Conservation (phyloP, 2,113 vertebrate species). For the Turdus rufiventris region DNA sequence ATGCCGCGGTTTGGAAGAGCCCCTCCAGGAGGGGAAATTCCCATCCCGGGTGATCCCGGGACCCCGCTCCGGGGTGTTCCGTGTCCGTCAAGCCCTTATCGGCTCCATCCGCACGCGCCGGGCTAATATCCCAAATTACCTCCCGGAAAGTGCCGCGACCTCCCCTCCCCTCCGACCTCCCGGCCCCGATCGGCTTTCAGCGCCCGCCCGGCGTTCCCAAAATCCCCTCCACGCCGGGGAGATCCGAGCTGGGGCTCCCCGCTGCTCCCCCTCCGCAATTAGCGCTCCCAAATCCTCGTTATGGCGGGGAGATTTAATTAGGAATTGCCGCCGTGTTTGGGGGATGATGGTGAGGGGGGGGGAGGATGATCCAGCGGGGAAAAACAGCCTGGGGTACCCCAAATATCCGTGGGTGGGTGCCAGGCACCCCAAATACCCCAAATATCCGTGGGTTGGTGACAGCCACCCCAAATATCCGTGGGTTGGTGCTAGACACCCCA, state of each 20-base stretch:
- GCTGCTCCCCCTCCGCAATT: background rate
- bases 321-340: fast-evolving
- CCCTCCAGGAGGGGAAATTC: fast-evolving
- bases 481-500: too few relatives aligned
- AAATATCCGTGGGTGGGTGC: too few relatives aligned
- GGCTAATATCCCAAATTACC: conserved; percentile 30
- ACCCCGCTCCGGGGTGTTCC: background rate
- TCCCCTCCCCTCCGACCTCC: background rate
- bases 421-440: too few relatives aligned
- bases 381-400: background rate
- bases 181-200: background rate
- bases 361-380: background rate
- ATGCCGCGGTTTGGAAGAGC: background rate
- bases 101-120: conserved; percentile 21
- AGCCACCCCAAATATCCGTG: too few relatives aligned
- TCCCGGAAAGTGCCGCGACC: conserved; percentile 35
- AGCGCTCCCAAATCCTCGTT: fast-evolving
- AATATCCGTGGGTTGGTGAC: too few relatives aligned
- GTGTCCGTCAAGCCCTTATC: background rate
- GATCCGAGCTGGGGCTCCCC: fast-evolving
- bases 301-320: fast-evolving
- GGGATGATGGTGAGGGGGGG: background rate
- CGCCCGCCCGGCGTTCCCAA: background rate
- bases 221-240: fast-evolving
- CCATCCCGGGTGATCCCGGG: fast-evolving